These are phyloP conservation scores for Dynastes tityus DNA, from an alignment of 2,888 invertebrate species.

Conservation along the genomic window DNA sequence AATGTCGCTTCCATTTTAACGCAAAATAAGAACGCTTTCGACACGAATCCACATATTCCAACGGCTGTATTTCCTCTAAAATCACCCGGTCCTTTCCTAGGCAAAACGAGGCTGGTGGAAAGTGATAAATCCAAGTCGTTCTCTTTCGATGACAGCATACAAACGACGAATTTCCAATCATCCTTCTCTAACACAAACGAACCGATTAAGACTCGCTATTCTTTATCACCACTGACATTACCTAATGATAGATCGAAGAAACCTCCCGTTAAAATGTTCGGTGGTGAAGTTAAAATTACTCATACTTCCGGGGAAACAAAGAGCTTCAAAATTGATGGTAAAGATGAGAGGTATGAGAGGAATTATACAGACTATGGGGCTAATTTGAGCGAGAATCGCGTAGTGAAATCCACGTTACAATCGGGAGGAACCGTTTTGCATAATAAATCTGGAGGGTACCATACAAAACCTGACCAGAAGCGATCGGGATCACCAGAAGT, in stretches of 20 bases:
- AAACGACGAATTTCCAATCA: slow-evolving; percentile 55
- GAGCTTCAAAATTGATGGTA: slow-evolving; percentile 69
- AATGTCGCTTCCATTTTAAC: slow-evolving; percentile 70
- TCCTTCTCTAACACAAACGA: slow-evolving; percentile 53
- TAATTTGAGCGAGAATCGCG: slow-evolving; percentile 73
- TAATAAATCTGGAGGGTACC: slow-evolving; percentile 63
- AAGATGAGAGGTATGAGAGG: slow-evolving; percentile 62
- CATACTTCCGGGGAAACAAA: slow-evolving; percentile 81
- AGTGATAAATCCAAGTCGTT: slow-evolving; percentile 69
- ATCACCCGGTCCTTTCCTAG: slow-evolving; percentile 87
- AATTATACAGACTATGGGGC: slow-evolving; percentile 62
- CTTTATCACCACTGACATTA: slow-evolving; percentile 63
- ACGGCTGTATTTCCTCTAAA: slow-evolving; percentile 76
- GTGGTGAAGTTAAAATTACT: slow-evolving; percentile 84
- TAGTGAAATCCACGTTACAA: slow-evolving; percentile 86
- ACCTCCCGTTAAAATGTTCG: slow-evolving; percentile 78
- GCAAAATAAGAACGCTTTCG: slow-evolving; percentile 70
- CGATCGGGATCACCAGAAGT: slow-evolving; percentile 62
- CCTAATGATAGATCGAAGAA: slow-evolving; percentile 64
- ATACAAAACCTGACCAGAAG: slow-evolving; percentile 53
- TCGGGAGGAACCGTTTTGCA: slow-evolving; percentile 84
- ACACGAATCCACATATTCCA: slow-evolving; percentile 67
- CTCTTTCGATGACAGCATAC: slow-evolving; percentile 67
- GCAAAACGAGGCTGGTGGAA: slow-evolving; percentile 87
- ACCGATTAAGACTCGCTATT: slow-evolving; percentile 58